phyloP scores from a whole-genome alignment of 2,797 vertebrate genomes.

The Rhinoraja longicauda region DNA sequence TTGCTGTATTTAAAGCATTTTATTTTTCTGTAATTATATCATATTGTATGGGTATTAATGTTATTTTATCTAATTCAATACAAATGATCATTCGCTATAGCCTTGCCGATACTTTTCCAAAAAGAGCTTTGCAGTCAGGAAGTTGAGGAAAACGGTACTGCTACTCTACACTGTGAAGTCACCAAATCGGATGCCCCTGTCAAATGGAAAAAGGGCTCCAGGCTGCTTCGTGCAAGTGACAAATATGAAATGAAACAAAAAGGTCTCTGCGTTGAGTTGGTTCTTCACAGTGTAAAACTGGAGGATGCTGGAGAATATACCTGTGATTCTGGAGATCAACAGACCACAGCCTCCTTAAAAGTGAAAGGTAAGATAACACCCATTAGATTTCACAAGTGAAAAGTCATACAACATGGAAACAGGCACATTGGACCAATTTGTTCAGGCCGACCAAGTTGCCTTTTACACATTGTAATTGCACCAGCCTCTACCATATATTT shows the following conservation, averaged over 20 bases:
- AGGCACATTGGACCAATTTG: too few species aligned
- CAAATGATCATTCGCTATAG: too few species aligned
- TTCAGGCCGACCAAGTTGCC: too few species aligned
- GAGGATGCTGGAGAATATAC: conserved; percentile 30
- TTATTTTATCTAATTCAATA: too few species aligned
- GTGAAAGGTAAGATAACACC: neutral
- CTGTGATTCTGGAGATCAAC: conserved; percentile 6
- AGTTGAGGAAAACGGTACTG: neutral
- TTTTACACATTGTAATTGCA: too few species aligned
- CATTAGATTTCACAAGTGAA: too few species aligned
- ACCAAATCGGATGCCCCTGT: neutral
- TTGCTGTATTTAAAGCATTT: too few species aligned
- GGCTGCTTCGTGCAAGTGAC: neutral
- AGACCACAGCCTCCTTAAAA: neutral
- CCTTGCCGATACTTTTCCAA: neutral
- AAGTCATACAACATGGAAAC: too few species aligned
- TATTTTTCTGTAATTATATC: too few species aligned
- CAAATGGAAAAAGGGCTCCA: conserved; percentile 30
- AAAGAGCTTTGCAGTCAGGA: neutral
- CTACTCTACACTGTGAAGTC: neutral
- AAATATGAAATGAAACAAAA: conserved; percentile 28
- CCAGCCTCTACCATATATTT: too few species aligned
- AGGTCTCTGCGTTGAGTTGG: neutral
- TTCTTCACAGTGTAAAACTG: neutral
- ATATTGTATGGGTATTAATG: too few species aligned